A percentile compares a stretch with the other conserved stretches of the same genome.
Conservation (phyloP, 1,140 invertebrate genomes). For the Lethocerus indicus region DNA sequence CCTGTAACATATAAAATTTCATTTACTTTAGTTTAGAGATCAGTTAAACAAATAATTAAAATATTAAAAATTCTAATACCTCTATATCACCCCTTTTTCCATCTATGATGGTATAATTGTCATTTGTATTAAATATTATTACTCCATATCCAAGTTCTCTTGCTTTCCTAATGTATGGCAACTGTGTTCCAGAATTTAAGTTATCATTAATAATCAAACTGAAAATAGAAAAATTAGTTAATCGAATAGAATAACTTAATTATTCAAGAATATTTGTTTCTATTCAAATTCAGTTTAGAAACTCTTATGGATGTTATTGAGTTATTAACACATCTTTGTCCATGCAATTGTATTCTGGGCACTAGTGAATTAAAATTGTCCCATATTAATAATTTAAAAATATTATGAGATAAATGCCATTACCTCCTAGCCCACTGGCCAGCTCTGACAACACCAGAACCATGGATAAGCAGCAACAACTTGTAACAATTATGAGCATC, state of each 20-base stretch:
- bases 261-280: too few species aligned
- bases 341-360: too few species aligned
- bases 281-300: too few species aligned
- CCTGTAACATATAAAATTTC: conserved; percentile 20
- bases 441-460: conserved; percentile 56
- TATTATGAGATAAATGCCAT: background rate
- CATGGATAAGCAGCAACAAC: conserved; percentile 58
- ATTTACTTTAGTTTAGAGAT: background rate
- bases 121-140: conserved; percentile 57
- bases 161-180: conserved; percentile 53
- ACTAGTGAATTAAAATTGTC: too few species aligned
- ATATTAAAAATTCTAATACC: background rate
- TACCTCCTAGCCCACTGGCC: conserved; percentile 62
- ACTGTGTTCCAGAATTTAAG: conserved; percentile 51
- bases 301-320: too few species aligned
- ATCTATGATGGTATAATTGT: conserved; percentile 32
- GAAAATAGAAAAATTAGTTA: too few species aligned
- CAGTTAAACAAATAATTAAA: background rate
- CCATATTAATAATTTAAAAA: too few species aligned
- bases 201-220: conserved; percentile 65
- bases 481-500: conserved; percentile 40
- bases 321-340: too few species aligned
- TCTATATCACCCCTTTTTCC: conserved; percentile 11
- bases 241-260: too few species aligned
- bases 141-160: conserved; percentile 46